A percentile compares a stretch with the other conserved stretches of the same genome.
Conservation (phyloP, 2,888 invertebrate species). For the Polydrusus tereticollis region DNA sequence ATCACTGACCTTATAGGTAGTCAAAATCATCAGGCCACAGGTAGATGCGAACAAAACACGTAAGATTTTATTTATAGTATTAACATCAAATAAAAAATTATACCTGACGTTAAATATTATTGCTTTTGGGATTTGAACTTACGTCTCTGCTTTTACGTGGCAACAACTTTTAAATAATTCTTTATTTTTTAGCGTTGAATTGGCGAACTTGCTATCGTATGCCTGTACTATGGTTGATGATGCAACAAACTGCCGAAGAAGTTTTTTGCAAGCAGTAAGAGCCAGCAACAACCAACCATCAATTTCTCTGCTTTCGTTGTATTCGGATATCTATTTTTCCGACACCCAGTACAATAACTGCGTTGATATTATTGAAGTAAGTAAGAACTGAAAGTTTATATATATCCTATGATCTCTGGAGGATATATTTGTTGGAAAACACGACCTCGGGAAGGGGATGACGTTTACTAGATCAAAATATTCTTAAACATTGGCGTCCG, state of each 20-base stretch:
- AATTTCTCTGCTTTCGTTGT: conserved; percentile 69
- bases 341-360: conserved; percentile 70
- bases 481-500: too few species aligned
- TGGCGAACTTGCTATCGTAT: conserved; percentile 32
- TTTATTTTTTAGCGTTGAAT: conserved; percentile 30
- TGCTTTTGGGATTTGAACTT: not conserved
- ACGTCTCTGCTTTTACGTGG: not conserved
- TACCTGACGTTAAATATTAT: not conserved
- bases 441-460: too few species aligned
- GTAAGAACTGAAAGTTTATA: too few species aligned
- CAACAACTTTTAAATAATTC: not conserved
- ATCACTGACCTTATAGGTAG: conserved; percentile 39
- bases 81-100: not conserved
- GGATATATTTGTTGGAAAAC: too few species aligned
- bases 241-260: conserved; percentile 73
- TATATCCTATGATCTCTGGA: too few species aligned
- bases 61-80: conserved; percentile 26
- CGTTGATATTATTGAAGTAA: conserved; percentile 69
- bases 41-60: conserved; percentile 39
- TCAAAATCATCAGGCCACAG: conserved; percentile 30
- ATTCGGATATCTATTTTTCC: conserved; percentile 70
- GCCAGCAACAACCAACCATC: conserved; percentile 70
- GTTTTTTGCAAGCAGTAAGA: conserved; percentile 66
- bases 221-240: conserved; percentile 34
- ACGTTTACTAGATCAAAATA: too few species aligned